Evolutionary conservation across 2,113 vertebrate genomes (phyloP).

Genomic region (Haliaeetus leucogaster): DNA sequence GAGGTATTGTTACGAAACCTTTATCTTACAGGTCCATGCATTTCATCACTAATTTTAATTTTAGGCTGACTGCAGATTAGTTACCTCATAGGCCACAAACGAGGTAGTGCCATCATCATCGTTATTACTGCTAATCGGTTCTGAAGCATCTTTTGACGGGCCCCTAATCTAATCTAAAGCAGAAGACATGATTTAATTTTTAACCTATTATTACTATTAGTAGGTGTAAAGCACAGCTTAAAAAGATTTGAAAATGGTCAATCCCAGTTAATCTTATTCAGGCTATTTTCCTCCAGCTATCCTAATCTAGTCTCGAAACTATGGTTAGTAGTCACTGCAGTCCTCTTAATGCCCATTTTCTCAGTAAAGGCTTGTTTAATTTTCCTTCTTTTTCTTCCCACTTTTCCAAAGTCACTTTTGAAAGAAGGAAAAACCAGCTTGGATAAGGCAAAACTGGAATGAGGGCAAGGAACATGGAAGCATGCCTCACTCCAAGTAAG

Average conservation of each 20-base stretch:
- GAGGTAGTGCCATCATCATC: neutral
- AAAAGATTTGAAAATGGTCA: neutral
- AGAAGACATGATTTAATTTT: neutral
- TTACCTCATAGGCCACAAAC: neutral
- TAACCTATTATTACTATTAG: neutral
- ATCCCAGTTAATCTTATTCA: neutral
- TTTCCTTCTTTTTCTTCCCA: neutral
- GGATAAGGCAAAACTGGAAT: neutral
- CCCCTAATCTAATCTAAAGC: neutral
- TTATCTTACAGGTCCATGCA: neutral
- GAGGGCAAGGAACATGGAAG: accelerated
- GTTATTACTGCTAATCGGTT: neutral
- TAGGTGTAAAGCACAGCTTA: neutral
- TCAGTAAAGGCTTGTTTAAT: neutral
- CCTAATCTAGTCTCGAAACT: neutral
- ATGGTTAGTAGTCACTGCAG: neutral
- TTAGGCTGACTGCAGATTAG: neutral
- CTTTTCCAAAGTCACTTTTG: neutral
- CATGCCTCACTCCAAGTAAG: accelerated
- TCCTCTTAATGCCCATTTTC: neutral
- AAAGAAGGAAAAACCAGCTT: neutral
- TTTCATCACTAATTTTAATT: neutral
- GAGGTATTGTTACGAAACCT: neutral
- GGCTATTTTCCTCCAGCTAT: neutral
- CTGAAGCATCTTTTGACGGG: neutral